phyloP scores from a whole-genome alignment of 2,113 vertebrate genomes.

The Oncorhynchus keta region DNA sequence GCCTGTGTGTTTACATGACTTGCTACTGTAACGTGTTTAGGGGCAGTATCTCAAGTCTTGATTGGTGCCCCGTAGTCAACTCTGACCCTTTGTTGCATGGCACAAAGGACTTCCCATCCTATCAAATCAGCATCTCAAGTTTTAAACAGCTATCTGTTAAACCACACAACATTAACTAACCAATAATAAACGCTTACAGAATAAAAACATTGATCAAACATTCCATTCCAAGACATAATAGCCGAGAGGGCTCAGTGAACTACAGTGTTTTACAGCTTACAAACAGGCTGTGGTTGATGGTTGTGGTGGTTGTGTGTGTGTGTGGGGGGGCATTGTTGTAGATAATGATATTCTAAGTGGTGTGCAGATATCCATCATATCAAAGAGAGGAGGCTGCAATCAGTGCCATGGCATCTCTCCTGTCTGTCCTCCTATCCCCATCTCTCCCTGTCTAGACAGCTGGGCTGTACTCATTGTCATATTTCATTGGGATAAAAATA shows the following conservation, averaged over 20 bases:
- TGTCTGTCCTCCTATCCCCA: slow-evolving; percentile 30
- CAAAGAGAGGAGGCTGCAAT: background rate
- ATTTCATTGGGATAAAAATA: slow-evolving; percentile 72
- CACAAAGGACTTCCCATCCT: background rate
- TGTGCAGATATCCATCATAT: slow-evolving; percentile 50
- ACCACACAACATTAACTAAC: background rate
- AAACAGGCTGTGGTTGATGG: slow-evolving; percentile 29
- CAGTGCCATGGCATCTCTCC: slow-evolving; percentile 19
- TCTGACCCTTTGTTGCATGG: background rate
- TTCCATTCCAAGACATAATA: background rate
- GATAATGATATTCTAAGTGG: slow-evolving; percentile 45
- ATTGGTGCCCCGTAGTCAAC: background rate
- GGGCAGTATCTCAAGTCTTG: background rate
- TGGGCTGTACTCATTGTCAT: slow-evolving; percentile 60
- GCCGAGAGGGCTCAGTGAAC: no score
- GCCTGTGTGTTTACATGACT: slow-evolving; percentile 3
- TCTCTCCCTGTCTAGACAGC: slow-evolving; percentile 54
- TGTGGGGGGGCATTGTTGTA: slow-evolving; percentile 30
- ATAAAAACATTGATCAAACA: background rate
- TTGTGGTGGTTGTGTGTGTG: slow-evolving; percentile 1
- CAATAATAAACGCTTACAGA: background rate
- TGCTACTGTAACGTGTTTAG: background rate
- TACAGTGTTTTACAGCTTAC: slow-evolving; percentile 30
- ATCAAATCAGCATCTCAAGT: background rate
- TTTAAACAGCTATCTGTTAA: background rate